phyloP scores from a whole-genome alignment of 1,140 invertebrate species.

The Glossosoma conforme region DNA sequence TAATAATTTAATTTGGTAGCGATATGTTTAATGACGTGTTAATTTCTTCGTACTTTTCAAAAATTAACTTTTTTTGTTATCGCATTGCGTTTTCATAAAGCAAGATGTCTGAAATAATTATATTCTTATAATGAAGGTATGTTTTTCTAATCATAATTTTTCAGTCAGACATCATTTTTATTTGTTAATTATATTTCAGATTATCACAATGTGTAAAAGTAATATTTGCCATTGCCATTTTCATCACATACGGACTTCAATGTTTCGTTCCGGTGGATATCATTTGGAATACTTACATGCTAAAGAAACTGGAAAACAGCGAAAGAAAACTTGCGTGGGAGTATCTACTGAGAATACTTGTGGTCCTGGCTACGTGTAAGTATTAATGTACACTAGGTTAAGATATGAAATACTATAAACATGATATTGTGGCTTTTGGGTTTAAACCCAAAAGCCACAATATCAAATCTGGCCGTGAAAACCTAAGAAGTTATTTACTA shows the following conservation, averaged over 20 bases:
- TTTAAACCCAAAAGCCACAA: too few relatives aligned
- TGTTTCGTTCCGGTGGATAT: constrained; percentile 91
- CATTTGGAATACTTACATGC: constrained; percentile 72
- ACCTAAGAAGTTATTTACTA: too few relatives aligned
- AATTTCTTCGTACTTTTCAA: too few relatives aligned
- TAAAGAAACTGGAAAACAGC: constrained; percentile 49
- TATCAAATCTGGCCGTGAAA: too few relatives aligned
- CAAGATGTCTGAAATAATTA: too few relatives aligned
- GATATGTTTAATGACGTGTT: too few relatives aligned
- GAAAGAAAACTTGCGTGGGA: constrained; percentile 52
- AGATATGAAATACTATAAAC: too few relatives aligned
- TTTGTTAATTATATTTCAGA: constrained; percentile 51
- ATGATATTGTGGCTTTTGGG: too few relatives aligned
- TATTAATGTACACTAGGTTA: too few relatives aligned
- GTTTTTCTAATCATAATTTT: constrained; percentile 8
- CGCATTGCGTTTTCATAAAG: too few relatives aligned
- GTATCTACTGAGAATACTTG: constrained; percentile 57
- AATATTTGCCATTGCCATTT: constrained; percentile 83
- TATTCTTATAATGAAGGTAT: background rate
- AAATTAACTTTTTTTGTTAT: background rate
- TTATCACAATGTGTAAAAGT: constrained; percentile 74
- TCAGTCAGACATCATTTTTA: constrained; percentile 11
- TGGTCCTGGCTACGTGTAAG: constrained; percentile 75
- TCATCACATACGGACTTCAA: constrained; percentile 88
- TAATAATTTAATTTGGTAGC: too few relatives aligned